Conservation (phyloP, 2,113 vertebrate species). For the Sylvia atricapilla region DNA sequence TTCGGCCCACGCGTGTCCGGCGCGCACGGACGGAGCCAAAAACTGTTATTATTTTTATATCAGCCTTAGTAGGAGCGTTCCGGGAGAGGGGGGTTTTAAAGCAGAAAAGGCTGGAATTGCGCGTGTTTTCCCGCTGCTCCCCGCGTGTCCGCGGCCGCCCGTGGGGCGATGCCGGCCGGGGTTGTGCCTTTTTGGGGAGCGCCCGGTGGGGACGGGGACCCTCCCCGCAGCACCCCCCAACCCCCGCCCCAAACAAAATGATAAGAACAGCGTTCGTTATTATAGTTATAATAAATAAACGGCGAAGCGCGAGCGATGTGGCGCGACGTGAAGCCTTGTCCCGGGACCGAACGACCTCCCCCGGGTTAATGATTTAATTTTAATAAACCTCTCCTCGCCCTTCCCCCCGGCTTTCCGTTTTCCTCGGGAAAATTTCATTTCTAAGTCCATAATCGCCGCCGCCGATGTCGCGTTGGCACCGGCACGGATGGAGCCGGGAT, state of each 20-base stretch:
- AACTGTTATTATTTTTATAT: background rate
- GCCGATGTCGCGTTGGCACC: background rate
- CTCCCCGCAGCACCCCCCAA: too few species aligned
- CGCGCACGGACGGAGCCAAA: background rate
- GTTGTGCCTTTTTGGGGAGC: background rate
- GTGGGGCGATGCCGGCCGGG: background rate
- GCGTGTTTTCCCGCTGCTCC: background rate
- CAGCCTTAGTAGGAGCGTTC: background rate
- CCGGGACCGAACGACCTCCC: background rate
- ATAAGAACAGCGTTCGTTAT: background rate
- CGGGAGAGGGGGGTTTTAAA: accelerated
- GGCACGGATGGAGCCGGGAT: background rate
- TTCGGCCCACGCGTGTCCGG: background rate
- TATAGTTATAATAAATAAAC: background rate
- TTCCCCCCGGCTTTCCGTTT: background rate
- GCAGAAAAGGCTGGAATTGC: background rate
- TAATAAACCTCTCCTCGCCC: background rate
- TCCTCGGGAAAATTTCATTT: background rate
- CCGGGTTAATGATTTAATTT: background rate
- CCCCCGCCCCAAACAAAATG: background rate
- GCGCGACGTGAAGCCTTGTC: background rate
- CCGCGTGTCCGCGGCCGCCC: background rate
- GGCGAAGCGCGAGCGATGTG: background rate
- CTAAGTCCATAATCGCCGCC: background rate
- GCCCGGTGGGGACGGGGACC: background rate